phyloP scores from a whole-genome alignment of 2,797 vertebrate species.

The Emys orbicularis region DNA sequence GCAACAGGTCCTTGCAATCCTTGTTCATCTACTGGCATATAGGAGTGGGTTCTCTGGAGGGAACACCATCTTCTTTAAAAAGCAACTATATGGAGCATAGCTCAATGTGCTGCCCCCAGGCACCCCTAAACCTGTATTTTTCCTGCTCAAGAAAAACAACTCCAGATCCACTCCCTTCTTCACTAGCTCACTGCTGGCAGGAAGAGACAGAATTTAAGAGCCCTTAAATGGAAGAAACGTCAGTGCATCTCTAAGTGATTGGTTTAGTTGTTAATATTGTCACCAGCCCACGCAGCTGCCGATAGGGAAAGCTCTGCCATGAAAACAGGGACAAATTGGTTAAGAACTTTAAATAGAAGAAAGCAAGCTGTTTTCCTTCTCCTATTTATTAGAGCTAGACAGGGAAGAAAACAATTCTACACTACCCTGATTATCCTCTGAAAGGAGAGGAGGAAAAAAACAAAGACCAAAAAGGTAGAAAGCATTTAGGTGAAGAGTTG shows the following conservation, averaged over 20 bases:
- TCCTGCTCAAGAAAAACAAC: background rate
- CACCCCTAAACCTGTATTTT: background rate
- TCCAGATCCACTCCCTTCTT: background rate
- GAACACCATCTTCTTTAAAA: background rate
- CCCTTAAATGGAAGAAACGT: background rate
- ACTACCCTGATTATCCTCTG: background rate
- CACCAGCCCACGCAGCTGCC: background rate
- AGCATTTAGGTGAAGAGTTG: background rate
- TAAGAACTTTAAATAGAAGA: background rate
- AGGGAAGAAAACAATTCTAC: background rate
- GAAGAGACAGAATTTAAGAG: background rate
- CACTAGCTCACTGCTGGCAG: background rate
- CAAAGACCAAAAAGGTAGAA: background rate
- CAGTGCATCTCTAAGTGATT: background rate
- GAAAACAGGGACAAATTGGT: background rate
- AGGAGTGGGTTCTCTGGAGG: background rate
- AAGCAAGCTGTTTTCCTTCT: background rate
- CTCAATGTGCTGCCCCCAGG: background rate
- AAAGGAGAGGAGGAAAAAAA: background rate
- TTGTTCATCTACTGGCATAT: background rate
- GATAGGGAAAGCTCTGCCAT: background rate
- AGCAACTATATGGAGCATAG: background rate
- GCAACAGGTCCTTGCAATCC: background rate
- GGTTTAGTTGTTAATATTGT: background rate
- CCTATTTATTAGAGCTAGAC: background rate